phyloP scores from a whole-genome alignment of 2,888 invertebrate species.

The Drosophila paranaensis region DNA sequence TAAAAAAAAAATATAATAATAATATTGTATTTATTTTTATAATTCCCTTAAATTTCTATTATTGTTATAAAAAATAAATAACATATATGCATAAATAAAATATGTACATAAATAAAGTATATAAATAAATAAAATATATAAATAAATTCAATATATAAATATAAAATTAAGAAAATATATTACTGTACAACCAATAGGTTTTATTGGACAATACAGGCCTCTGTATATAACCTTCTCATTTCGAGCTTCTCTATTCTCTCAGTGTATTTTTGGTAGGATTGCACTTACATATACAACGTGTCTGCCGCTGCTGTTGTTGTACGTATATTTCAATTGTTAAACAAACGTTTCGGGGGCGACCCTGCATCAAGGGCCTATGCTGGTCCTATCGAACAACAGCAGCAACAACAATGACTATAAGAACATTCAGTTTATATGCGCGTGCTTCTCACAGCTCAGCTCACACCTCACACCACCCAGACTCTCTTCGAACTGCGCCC shows the following conservation, averaged over 20 bases:
- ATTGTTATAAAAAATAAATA: no score
- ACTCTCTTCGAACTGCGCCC: constrained; percentile 14
- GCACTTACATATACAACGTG: constrained; percentile 50
- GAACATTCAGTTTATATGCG: constrained; percentile 48
- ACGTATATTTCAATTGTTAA: constrained; percentile 72
- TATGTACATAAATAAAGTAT: no score
- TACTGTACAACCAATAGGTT: no score
- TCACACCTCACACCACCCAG: constrained; percentile 43
- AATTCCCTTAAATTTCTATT: no score
- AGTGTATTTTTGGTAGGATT: constrained; percentile 39
- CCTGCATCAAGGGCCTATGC: constrained; percentile 39
- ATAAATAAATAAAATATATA: no score
- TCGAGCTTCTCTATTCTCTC: constrained; percentile 4
- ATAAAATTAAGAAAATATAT: no score
- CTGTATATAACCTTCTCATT: not conserved
- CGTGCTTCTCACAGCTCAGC: constrained; percentile 62
- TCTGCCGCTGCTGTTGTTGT: constrained; percentile 35
- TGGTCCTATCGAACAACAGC: constrained; percentile 41
- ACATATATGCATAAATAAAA: no score
- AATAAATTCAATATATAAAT: no score
- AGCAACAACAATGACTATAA: constrained; percentile 21
- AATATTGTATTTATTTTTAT: no score
- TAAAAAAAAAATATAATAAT: not conserved
- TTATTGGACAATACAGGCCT: no score
- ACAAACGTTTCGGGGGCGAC: constrained; percentile 64